phyloP scores from a whole-genome alignment of 2,888 invertebrate genomes.

The Acronicta aceris region DNA sequence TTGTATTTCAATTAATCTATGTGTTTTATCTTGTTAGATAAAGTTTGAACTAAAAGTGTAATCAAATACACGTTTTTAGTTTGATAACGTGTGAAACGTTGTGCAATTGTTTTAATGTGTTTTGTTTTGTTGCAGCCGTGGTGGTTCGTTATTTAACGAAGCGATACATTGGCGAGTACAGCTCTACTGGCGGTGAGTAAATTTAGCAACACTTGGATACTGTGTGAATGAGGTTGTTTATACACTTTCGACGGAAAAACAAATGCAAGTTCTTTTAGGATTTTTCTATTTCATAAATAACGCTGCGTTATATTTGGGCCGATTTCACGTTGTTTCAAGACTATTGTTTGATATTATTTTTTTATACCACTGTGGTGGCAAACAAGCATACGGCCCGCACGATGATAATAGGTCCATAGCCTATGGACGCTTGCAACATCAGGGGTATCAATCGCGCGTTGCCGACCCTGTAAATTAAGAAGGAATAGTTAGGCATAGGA shows the following conservation, averaged over 20 bases:
- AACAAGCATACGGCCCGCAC: no score
- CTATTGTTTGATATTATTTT: not conserved
- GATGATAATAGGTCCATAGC: no score
- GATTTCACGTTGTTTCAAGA: constrained; percentile 9
- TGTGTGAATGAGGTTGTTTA: constrained; percentile 42
- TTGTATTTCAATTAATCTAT: constrained; percentile 73
- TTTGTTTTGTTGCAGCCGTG: constrained; percentile 91
- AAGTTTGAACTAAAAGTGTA: constrained; percentile 66
- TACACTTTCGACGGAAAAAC: constrained; percentile 15
- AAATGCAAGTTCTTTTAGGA: constrained; percentile 12
- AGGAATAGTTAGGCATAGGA: no score
- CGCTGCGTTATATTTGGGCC: constrained; percentile 1
- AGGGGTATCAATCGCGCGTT: no score
- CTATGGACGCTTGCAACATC: no score
- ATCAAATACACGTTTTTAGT: constrained; percentile 61
- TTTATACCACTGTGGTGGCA: no score
- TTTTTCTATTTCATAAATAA: constrained; percentile 29
- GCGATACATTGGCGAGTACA: constrained; percentile 94
- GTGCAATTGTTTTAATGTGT: constrained; percentile 42
- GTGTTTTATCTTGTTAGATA: constrained; percentile 72
- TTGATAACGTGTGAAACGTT: constrained; percentile 50
- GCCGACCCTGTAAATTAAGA: no score
- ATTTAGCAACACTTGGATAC: constrained; percentile 44
- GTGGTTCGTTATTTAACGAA: constrained; percentile 94
- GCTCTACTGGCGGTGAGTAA: constrained; percentile 93